Percentiles rank a stretch among this genome's conserved stretches.
Evolutionary conservation across 2,113 vertebrate species (phyloP).

Genomic region (Rhinolophus ferrumequinum): DNA sequence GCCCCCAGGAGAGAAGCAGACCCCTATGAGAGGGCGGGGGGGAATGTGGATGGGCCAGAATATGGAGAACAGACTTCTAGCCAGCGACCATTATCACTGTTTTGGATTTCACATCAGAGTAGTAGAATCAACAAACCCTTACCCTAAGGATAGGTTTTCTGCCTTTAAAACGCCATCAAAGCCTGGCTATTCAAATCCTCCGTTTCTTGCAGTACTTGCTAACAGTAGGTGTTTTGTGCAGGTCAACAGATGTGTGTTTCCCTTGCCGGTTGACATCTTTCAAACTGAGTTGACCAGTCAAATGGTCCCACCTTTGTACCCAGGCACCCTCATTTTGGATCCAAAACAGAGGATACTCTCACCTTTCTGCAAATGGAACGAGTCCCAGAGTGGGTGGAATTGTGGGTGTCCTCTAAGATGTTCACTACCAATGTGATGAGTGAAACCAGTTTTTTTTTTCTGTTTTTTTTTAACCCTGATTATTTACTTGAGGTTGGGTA

Average conservation of each 20-base stretch:
- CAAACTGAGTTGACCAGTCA: background rate
- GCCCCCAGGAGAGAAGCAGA: background rate
- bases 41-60: fast-evolving
- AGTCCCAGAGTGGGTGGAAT: background rate
- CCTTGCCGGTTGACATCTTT: background rate
- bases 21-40: fast-evolving
- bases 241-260: background rate
- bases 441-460: background rate
- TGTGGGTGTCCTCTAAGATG: background rate
- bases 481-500: background rate
- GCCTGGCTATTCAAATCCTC: background rate
- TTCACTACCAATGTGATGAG: background rate
- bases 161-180: background rate
- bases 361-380: background rate
- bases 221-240: background rate
- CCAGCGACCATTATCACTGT: fast-evolving
- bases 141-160: background rate
- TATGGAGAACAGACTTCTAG: background rate
- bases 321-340: fast-evolving
- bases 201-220: fast-evolving
- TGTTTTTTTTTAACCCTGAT: background rate
- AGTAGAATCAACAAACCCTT: background rate
- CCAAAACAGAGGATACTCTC: background rate
- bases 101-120: background rate
- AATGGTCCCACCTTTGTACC: background rate